Percentiles rank a stretch among this genome's conserved stretches.
phyloP scores from a whole-genome alignment of 2,888 invertebrate species.

The Chymomyza procnemis region DNA sequence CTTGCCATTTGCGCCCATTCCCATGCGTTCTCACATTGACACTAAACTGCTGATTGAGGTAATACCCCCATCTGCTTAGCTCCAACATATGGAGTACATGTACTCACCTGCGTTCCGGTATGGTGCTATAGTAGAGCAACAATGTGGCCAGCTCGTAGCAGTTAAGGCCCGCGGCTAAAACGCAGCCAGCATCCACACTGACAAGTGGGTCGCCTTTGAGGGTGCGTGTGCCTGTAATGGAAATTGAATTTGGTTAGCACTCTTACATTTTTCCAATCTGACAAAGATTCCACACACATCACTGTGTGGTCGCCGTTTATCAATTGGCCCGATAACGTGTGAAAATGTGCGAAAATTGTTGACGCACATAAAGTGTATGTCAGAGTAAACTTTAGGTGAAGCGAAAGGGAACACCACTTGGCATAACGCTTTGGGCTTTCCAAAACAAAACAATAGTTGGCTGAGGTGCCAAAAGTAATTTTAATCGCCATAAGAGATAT shows the following conservation, averaged over 20 bases:
- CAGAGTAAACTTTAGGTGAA: background rate
- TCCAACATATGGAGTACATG: slow-evolving; percentile 13
- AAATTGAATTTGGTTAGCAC: slow-evolving; percentile 18
- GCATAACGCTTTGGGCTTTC: too few relatives aligned
- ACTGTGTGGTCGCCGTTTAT: slow-evolving; percentile 55
- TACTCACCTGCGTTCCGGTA: slow-evolving; percentile 83
- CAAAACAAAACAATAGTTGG: too few relatives aligned
- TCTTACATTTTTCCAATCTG: background rate
- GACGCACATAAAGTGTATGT: background rate
- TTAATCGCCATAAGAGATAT: too few relatives aligned
- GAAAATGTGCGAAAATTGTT: slow-evolving; percentile 63
- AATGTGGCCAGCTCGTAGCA: slow-evolving; percentile 85
- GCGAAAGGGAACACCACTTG: background rate
- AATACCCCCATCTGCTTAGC: slow-evolving; percentile 26
- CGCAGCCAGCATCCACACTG: slow-evolving; percentile 83
- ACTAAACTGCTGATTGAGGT: slow-evolving; percentile 36
- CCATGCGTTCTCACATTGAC: slow-evolving; percentile 71
- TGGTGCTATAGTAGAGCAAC: slow-evolving; percentile 85
- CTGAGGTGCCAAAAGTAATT: too few relatives aligned
- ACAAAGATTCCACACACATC: slow-evolving; percentile 25
- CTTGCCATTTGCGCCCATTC: slow-evolving; percentile 57
- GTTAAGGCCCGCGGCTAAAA: slow-evolving; percentile 81
- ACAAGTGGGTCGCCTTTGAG: slow-evolving; percentile 83
- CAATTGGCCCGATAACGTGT: slow-evolving; percentile 53
- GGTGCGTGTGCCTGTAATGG: slow-evolving; percentile 83